phyloP scores from a whole-genome alignment of 2,797 vertebrate genomes.

The Merluccius polli region DNA sequence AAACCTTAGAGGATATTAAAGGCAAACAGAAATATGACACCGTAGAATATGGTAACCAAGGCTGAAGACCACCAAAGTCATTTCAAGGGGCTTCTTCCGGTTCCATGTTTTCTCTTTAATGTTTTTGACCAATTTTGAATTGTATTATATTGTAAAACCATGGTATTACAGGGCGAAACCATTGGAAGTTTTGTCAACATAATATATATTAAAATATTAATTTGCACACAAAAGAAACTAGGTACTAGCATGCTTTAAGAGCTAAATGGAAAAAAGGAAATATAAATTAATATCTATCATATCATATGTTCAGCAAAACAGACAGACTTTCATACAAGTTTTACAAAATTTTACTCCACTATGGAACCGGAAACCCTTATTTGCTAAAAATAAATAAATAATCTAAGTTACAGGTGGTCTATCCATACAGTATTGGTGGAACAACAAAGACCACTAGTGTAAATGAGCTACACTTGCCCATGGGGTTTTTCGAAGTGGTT shows the following conservation, averaged over 20 bases:
- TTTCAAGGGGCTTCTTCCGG: not conserved
- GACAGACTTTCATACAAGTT: not conserved
- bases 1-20: not conserved
- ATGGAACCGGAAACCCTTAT: not conserved
- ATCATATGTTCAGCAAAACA: not conserved
- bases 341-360: not conserved
- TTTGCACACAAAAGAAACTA: not conserved
- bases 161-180: not conserved
- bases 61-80: not conserved
- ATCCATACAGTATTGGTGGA: not conserved
- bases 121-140: not conserved
- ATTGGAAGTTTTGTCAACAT: not conserved
- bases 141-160: not conserved
- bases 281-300: too few species aligned
- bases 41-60: not conserved
- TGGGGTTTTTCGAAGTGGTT: conserved; percentile 83
- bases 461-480: conserved; percentile 77
- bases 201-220: not conserved
- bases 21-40: not conserved
- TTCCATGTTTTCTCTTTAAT: not conserved
- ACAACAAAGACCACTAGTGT: conserved; percentile 31
- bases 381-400: not conserved
- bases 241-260: not conserved
- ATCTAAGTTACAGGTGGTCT: not conserved
- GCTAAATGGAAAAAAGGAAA: not conserved